phyloP scores from a whole-genome alignment of 2,888 invertebrate species.

The Parnassius mnemosyne region DNA sequence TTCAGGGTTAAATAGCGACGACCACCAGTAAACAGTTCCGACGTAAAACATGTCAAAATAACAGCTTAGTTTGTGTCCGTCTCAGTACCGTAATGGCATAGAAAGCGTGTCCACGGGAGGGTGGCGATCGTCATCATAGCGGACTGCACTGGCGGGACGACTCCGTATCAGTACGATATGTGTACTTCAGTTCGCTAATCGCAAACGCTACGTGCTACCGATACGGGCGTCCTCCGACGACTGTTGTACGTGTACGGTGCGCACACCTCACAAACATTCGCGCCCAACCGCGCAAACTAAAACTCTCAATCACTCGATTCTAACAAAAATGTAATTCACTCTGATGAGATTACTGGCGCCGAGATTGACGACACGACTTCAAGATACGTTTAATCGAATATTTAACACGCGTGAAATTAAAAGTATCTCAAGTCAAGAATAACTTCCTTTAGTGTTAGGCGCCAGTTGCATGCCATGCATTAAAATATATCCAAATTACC shows the following conservation, averaged over 20 bases:
- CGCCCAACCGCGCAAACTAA: conserved; percentile 20
- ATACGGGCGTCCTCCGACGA: conserved; percentile 56
- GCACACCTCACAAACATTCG: conserved; percentile 25
- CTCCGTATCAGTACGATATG: conserved; percentile 7
- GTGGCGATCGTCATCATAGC: conserved; percentile 52
- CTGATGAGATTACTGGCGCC: conserved; percentile 39
- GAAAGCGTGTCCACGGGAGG: conserved; percentile 55
- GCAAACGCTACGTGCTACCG: conserved; percentile 53
- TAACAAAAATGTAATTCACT: conserved; percentile 37
- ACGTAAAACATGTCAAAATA: conserved; percentile 62
- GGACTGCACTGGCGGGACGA: conserved; percentile 35
- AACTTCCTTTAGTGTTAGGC: background rate
- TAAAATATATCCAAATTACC: background rate
- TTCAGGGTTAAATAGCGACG: conserved; percentile 57
- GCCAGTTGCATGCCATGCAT: background rate
- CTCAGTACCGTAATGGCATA: conserved; percentile 62
- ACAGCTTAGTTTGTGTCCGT: conserved; percentile 54
- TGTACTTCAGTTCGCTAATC: conserved; percentile 18
- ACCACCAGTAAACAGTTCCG: conserved; percentile 48
- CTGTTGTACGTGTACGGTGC: conserved; percentile 56
- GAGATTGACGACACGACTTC: conserved; percentile 33
- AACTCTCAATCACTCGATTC: conserved; percentile 27
- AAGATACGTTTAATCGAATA: conserved; percentile 37
- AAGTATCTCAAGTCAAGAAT: conserved; percentile 24
- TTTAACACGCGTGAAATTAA: conserved; percentile 41